Base-by-base conservation (phyloP, 2,113 vertebrate genomes). In the Sterrhoptilus dennistouni region DNA sequence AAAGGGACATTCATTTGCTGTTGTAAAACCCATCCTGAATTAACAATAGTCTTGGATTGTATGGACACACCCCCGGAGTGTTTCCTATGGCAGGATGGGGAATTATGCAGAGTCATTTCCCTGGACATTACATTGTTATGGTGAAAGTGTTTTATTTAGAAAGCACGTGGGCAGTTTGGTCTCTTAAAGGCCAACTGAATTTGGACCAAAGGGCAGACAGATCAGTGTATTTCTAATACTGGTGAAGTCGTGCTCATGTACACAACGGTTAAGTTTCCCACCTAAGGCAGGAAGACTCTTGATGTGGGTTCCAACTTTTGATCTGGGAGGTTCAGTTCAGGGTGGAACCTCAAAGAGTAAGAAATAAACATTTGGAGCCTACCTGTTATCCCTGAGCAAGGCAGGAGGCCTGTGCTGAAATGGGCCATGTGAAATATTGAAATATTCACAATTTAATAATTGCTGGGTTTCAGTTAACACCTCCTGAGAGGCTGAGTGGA, bases 41-140 rank as follows among this genome's bases (percentile, higher is more conserved):
- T 91, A 93, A 69, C 45, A 25, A 76, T 82, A 93, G 63, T 31
- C 74, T 72, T 72, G 54, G 18, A 15, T 36, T 54, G 36, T 71
- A 42, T 40, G 89, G 94, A 76, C 68, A 88, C 15, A 4, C 25
- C 36, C 45, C 72, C 54, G 14, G 45, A 64, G 50, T 16, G 52
- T 78, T 95, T 96, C 90, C 89, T 94, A 38, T 42, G 59, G 50
- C 87, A 78, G 90, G 90, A 86, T 78, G 69, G 33, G 63, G 57
- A 74, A 28, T 49, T 74, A n/a, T 83, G 90, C 44, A 50, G 60
- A 88, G 84, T 97, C 87, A 94, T 94, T 97, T 96, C 90, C 95
- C 35, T 63, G 59, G 82, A 70, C 7, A 13, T 82, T 59, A 11
- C 57, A 90, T 78, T 56, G 47, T 88, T 81, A 27, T 29, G 24